Conservation (phyloP, 1,140 invertebrate species). For the Cotesia chilonis region DNA sequence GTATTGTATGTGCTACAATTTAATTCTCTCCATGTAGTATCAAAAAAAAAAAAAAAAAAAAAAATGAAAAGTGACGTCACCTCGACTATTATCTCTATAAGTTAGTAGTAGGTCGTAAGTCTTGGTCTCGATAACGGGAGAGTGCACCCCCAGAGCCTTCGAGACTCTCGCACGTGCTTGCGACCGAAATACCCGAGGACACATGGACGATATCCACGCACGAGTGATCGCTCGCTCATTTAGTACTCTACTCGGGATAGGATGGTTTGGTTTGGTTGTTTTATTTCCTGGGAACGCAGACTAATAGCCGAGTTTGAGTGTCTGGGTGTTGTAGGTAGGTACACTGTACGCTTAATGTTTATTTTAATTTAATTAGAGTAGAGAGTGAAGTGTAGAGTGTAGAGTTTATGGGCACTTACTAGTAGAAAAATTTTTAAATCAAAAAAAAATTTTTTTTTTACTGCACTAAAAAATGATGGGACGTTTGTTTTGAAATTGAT, state of each 20-base stretch:
- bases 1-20: not conserved
- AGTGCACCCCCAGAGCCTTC: conserved; percentile 23
- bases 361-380: no score
- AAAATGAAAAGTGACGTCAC: conserved; percentile 51
- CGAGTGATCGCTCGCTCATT: not conserved
- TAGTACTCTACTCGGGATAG: no score
- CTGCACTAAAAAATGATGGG: no score
- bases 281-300: not conserved
- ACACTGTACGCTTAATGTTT: no score
- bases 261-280: not conserved
- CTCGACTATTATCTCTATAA: no score
- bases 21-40: not conserved
- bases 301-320: no score
- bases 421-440: not conserved
- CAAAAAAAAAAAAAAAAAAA: conserved; percentile 15
- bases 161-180: conserved; percentile 20
- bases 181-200: conserved; percentile 43
- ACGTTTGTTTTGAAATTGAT: no score
- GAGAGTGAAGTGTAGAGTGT: not conserved
- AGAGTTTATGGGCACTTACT: not conserved
- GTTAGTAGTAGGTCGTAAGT: conserved; percentile 21
- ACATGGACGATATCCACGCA: conserved; percentile 17
- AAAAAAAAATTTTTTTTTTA: no score
- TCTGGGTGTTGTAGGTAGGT: no score
- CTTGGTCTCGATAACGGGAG: conserved; percentile 31